Conservation (phyloP, 92 coral and sea anemone species). For the Epizoanthus ramosus region DNA sequence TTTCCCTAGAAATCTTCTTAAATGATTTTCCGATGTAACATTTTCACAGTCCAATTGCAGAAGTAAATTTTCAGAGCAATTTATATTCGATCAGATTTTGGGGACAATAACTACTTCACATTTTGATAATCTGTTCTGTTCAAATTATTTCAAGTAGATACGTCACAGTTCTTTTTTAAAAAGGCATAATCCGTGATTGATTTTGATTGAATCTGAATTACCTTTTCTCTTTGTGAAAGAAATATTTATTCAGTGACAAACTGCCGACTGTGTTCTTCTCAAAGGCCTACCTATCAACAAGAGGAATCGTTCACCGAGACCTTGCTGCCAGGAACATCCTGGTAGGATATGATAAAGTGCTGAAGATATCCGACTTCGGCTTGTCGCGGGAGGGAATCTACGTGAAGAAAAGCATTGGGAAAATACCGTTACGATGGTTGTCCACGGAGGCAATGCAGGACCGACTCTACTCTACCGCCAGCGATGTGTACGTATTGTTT, state of each 20-base stretch:
- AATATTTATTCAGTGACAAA: too few relatives aligned
- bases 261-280: neutral
- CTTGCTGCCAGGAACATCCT: conserved; percentile 95
- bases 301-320: conserved; percentile 92
- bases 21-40: too few relatives aligned
- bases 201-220: too few relatives aligned
- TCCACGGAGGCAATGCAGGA: conserved; percentile 94
- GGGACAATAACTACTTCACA: too few relatives aligned
- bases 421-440: conserved; percentile 94
- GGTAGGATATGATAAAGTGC: conserved; percentile 85
- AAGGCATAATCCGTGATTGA: too few relatives aligned
- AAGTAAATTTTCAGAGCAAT: too few relatives aligned
- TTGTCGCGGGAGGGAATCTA: conserved; percentile 91
- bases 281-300: conserved; percentile 82
- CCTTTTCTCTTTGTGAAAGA: too few relatives aligned
- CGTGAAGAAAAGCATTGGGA: conserved; percentile 91
- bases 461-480: conserved; percentile 82
- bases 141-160: neutral
- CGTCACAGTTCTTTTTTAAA: too few relatives aligned
- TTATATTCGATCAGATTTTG: too few relatives aligned
- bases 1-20: too few relatives aligned
- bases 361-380: conserved; percentile 96
- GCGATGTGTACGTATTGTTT: conserved; percentile 79
- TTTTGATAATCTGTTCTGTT: too few relatives aligned
- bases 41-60: too few relatives aligned